Conservation (phyloP, 2,113 vertebrate species). For the Tichodroma muraria region DNA sequence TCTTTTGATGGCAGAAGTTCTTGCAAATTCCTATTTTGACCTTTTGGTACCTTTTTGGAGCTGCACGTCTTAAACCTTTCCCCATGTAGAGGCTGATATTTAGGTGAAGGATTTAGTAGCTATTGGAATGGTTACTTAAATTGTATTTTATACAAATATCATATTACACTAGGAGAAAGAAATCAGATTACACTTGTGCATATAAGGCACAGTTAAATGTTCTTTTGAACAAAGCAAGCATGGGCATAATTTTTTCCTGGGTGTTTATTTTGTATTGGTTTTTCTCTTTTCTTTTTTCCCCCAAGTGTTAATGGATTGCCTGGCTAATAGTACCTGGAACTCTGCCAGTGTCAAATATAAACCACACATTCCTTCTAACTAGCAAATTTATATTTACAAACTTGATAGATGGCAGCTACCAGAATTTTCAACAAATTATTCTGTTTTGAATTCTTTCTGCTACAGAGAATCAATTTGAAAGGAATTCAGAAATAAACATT, state of each 20-base stretch:
- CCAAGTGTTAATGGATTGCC: background rate
- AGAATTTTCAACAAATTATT: background rate
- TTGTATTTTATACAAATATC: background rate
- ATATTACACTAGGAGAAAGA: background rate
- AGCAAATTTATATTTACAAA: background rate
- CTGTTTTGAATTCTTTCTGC: background rate
- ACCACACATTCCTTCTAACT: background rate
- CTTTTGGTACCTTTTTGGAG: background rate
- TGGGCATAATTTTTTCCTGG: background rate
- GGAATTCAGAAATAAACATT: background rate
- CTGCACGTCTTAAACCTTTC: background rate
- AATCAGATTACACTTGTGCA: background rate
- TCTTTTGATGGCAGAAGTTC: background rate
- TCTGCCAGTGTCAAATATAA: background rate
- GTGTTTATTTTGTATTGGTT: background rate
- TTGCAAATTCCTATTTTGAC: background rate
- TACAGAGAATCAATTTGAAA: background rate
- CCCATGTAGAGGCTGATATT: background rate
- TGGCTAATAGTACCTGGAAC: background rate
- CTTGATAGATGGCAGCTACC: background rate
- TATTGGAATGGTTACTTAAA: background rate
- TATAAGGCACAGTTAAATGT: background rate
- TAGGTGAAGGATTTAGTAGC: background rate
- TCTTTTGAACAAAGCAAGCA: background rate
- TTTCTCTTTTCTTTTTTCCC: background rate